Base-by-base conservation (phyloP, 2,797 vertebrate genomes). In the Bovichtus variegatus region DNA sequence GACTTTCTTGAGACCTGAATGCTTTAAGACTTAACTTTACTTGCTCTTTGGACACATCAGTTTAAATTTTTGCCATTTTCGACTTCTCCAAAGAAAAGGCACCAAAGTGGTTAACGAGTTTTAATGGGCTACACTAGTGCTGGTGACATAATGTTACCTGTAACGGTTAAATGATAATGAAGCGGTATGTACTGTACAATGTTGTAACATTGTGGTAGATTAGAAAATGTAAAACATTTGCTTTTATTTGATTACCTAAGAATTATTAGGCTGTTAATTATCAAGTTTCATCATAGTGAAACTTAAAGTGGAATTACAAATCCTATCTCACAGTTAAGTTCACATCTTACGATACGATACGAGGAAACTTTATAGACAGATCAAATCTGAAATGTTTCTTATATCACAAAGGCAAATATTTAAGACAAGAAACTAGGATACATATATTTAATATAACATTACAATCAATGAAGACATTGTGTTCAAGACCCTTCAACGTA, bases 51-150 rank as follows among this genome's bases (percentile, higher is more conserved):
- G 19, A 61, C 61, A 61, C 36, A 9, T n/a, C n/a, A n/a, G n/a
- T n/a, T n/a, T n/a, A n/a, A n/a, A n/a, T n/a, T n/a, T n/a, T n/a
- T 18, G 5, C 7, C 23, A 31, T 31, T 38, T 16, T 43, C 34
- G 18, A 50, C 5, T 31, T 43, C 34, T 44, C 6, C 19, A 34
- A 49, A 44, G 57, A 72, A n/a, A n/a, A 29, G 9, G 4, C 29
- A 41, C 16, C 16, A 51, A 49, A 64, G 25, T 71, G 40, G 16
- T 76, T 66, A 8, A 12, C 62, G 21, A 58, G 6, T 73, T 78
- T 65, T 54, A 81, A 61, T 78, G 44, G 29, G 65, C 23, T 23
- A 49, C n/a, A 49, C 10, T 51, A 16, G 23, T 51, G 49, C 55
- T 40, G 36, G n/a, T 59, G 57, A 59, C 19, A 57, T 27, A n/a